These are phyloP conservation scores for Myopa testacea DNA, from an alignment of 2,888 invertebrate genomes.

Conservation along the genomic window DNA sequence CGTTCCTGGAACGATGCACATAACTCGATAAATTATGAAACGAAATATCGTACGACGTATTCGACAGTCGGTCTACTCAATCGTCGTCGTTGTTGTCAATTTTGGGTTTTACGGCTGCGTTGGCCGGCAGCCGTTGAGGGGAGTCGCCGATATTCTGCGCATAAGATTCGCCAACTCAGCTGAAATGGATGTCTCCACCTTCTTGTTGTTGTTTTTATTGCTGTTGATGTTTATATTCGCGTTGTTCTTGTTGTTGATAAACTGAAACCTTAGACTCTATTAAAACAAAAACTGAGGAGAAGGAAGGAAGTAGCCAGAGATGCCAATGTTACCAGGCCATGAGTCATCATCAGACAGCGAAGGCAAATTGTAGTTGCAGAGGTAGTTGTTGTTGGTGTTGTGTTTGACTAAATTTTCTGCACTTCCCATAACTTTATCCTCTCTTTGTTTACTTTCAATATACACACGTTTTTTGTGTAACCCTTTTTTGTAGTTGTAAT, in stretches of 20 bases:
- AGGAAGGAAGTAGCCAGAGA: constrained; percentile 18
- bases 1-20: too few species aligned
- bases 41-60: too few species aligned
- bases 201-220: constrained; percentile 13
- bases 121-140: neutral
- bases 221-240: neutral
- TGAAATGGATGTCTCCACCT: constrained; percentile 6
- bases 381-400: constrained; percentile 3
- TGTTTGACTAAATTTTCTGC: constrained; percentile 27
- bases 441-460: constrained; percentile 18
- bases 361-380: neutral
- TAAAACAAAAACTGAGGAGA: constrained; percentile 13
- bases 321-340: constrained; percentile 11
- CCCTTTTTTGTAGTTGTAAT: constrained; percentile 13
- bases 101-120: neutral
- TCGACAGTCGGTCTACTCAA: too few species aligned
- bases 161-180: constrained; percentile 5
- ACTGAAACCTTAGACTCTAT: constrained; percentile 31
- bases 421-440: constrained; percentile 16
- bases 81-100: neutral
- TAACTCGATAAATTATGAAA: too few species aligned
- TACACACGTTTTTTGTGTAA: neutral
- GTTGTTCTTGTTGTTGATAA: constrained; percentile 3
- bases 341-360: constrained; percentile 18
- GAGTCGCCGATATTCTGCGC: neutral